Percentiles rank a stretch among this genome's conserved stretches.
These are phyloP conservation scores for Eilema griseolum DNA, from an alignment of 2,888 invertebrate genomes.

Conservation along the genomic window DNA sequence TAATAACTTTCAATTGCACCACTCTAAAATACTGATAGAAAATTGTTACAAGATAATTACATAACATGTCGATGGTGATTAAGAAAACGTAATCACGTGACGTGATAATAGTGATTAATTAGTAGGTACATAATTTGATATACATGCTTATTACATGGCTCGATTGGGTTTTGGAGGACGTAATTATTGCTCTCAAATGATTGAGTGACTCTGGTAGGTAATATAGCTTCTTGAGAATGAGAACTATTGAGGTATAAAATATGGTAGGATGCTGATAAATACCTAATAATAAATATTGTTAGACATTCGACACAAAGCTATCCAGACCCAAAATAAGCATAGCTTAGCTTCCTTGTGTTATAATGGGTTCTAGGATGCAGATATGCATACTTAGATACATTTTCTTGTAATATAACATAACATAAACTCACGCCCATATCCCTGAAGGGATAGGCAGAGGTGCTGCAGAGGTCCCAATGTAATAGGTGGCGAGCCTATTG, in stretches of 20 bases:
- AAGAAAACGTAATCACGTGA: slow-evolving; percentile 47
- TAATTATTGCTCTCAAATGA: slow-evolving; percentile 25
- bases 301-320: no score
- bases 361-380: no score
- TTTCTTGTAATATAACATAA: no score
- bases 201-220: not conserved
- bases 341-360: no score
- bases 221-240: slow-evolving; percentile 10
- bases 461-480: no score
- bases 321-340: no score
- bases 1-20: slow-evolving; percentile 28
- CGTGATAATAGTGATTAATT: slow-evolving; percentile 46
- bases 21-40: slow-evolving; percentile 37
- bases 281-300: no score
- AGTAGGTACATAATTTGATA: slow-evolving; percentile 41
- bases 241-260: not conserved
- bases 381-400: no score
- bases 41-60: slow-evolving; percentile 49
- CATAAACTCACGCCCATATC: no score
- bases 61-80: slow-evolving; percentile 37
- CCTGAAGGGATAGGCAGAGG: no score
- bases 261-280: not conserved
- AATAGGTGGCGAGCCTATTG: no score
- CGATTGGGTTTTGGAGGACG: slow-evolving; percentile 34
- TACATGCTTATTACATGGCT: slow-evolving; percentile 33